phyloP scores from a whole-genome alignment of 2,113 vertebrate genomes.

The Nibea albiflora region DNA sequence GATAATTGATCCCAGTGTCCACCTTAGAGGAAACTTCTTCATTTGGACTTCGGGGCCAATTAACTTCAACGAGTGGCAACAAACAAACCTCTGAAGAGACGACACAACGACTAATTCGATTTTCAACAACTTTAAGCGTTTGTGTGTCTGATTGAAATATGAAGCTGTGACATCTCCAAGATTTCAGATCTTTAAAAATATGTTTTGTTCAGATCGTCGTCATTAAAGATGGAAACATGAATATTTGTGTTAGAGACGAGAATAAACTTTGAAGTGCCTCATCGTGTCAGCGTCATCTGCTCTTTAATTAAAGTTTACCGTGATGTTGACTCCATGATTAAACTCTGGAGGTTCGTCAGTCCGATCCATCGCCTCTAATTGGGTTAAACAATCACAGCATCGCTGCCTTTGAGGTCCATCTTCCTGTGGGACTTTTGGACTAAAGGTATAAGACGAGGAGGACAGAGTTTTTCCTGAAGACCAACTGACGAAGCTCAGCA shows the following conservation, averaged over 20 bases:
- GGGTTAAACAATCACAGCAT: neutral
- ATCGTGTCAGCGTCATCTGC: too few species aligned
- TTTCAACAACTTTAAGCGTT: neutral
- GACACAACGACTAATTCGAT: neutral
- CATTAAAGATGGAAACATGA: too few species aligned
- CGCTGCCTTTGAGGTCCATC: constrained; percentile 17
- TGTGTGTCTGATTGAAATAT: neutral
- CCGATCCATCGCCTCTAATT: neutral
- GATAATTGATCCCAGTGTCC: constrained; percentile 35
- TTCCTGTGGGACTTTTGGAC: constrained; percentile 35
- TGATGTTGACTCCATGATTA: neutral
- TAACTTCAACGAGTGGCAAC: neutral
- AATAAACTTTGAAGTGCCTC: too few species aligned
- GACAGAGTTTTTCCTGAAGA: rapidly evolving
- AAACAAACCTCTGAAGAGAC: constrained; percentile 3
- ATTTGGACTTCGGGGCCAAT: constrained; percentile 26
- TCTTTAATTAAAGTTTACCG: too few species aligned
- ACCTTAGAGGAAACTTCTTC: constrained; percentile 32
- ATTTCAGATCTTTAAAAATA: too few species aligned
- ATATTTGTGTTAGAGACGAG: too few species aligned
- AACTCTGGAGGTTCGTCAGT: constrained; percentile 4
- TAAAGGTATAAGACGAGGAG: constrained; percentile 26
- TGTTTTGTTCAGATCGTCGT: too few species aligned
- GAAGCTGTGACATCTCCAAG: too few species aligned
- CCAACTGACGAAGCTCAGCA: neutral